Conservation (phyloP, 2,113 vertebrate genomes). For the Mobula birostris region DNA sequence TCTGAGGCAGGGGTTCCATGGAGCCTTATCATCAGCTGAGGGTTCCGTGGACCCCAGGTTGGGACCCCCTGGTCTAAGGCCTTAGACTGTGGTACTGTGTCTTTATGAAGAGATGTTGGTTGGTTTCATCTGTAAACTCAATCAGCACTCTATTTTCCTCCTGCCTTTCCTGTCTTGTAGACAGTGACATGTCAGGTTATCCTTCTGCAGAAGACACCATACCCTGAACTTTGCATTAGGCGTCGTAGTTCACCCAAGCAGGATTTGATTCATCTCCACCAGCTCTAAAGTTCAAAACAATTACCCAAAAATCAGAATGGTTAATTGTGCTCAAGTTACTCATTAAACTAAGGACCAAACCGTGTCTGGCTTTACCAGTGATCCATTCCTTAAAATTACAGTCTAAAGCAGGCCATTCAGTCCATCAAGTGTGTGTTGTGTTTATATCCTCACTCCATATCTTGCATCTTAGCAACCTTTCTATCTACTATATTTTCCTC, state of each 20-base stretch:
- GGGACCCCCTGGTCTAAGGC: too few relatives aligned
- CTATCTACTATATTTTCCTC: too few relatives aligned
- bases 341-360: background rate
- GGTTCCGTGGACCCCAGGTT: too few relatives aligned
- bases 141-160: background rate
- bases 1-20: background rate
- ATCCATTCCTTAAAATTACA: too few relatives aligned
- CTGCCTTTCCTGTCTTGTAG: background rate
- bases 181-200: background rate
- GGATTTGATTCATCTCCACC: background rate
- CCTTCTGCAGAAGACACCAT: background rate
- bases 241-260: background rate
- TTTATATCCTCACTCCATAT: too few relatives aligned
- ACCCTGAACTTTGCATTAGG: background rate
- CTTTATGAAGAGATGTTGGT: background rate
- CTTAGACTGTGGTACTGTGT: too few relatives aligned
- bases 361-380: too few relatives aligned
- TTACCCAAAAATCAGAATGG: background rate
- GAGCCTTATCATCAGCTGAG: too few relatives aligned
- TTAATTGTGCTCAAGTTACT: background rate
- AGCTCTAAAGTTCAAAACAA: background rate
- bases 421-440: too few relatives aligned
- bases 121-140: background rate
- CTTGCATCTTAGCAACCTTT: too few relatives aligned
- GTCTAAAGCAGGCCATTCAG: too few relatives aligned